Percentiles rank a stretch among this genome's conserved stretches.
Evolutionary conservation across 2,888 invertebrate genomes (phyloP).

Genomic region (Crossocerus cetratus): DNA sequence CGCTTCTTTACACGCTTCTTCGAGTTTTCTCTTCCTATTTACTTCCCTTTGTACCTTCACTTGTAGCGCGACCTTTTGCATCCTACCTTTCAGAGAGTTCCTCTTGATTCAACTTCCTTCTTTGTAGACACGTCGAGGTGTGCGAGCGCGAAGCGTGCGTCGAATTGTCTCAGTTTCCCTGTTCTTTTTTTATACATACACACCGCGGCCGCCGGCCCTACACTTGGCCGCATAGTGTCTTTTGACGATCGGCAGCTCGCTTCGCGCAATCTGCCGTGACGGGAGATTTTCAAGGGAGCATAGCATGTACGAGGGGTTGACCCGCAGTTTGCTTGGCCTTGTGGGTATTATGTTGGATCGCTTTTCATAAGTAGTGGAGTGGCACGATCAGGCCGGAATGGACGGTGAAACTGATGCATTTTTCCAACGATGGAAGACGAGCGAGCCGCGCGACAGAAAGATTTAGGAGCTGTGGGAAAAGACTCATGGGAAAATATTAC

Average conservation of each 20-base stretch:
- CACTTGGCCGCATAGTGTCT: slow-evolving; percentile 3
- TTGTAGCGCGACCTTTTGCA: neutral
- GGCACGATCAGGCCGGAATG: neutral
- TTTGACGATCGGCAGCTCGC: slow-evolving; percentile 32
- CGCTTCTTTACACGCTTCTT: slow-evolving; percentile 7
- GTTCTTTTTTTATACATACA: neutral
- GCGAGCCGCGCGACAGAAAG: neutral
- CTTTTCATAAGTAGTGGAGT: too few relatives aligned
- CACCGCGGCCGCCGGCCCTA: neutral
- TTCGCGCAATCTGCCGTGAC: slow-evolving; percentile 10
- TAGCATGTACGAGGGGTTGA: neutral
- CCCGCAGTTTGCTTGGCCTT: neutral
- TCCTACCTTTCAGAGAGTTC: neutral
- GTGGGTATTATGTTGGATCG: neutral
- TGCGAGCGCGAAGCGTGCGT: slow-evolving; percentile 8
- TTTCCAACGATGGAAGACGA: neutral
- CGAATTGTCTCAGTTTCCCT: neutral
- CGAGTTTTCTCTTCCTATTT: neutral
- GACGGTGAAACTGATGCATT: neutral
- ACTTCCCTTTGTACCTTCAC: neutral
- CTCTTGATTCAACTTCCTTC: slow-evolving; percentile 1
- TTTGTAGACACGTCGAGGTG: neutral
- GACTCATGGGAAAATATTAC: neutral
- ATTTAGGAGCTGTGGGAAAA: neutral
- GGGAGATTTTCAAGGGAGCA: slow-evolving; percentile 11